Evolutionary conservation across 2,113 vertebrate species (phyloP).

Genomic region (Zosterops japonicus): DNA sequence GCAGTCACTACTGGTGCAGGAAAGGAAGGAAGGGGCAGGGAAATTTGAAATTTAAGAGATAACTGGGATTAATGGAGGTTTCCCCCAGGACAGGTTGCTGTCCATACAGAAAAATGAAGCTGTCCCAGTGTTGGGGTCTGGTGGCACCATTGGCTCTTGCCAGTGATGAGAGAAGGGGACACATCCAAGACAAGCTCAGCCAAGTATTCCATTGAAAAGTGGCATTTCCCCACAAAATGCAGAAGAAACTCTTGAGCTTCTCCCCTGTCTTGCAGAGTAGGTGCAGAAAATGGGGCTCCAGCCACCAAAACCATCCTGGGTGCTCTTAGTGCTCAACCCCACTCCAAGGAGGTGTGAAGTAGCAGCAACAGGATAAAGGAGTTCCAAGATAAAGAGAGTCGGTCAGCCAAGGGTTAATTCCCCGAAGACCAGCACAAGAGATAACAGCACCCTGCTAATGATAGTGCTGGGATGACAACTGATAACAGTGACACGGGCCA

Average conservation of each 20-base stretch:
- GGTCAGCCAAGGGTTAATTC: neutral
- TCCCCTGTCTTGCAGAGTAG: neutral
- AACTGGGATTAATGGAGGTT: neutral
- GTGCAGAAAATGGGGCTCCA: neutral
- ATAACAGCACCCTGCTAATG: neutral
- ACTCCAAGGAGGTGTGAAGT: rapidly evolving
- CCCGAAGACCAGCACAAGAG: neutral
- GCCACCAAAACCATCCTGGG: neutral
- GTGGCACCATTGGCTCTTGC: rapidly evolving
- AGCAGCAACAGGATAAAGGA: neutral
- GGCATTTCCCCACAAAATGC: neutral
- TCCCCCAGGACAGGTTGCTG: neutral
- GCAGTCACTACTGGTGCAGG: neutral
- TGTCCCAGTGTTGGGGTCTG: neutral
- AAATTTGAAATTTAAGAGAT: neutral
- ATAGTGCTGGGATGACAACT: neutral
- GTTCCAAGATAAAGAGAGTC: neutral
- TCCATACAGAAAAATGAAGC: neutral
- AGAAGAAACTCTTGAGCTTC: neutral
- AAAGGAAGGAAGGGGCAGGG: neutral
- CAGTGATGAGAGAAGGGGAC: neutral
- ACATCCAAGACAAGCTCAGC: rapidly evolving
- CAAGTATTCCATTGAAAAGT: neutral
- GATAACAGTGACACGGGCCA: neutral
- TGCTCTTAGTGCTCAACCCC: rapidly evolving